Evolutionary conservation across 2,888 invertebrate genomes (phyloP), one percentile per base, ranked within the genome.

Genomic region (Drosophila barbarae): DNA sequence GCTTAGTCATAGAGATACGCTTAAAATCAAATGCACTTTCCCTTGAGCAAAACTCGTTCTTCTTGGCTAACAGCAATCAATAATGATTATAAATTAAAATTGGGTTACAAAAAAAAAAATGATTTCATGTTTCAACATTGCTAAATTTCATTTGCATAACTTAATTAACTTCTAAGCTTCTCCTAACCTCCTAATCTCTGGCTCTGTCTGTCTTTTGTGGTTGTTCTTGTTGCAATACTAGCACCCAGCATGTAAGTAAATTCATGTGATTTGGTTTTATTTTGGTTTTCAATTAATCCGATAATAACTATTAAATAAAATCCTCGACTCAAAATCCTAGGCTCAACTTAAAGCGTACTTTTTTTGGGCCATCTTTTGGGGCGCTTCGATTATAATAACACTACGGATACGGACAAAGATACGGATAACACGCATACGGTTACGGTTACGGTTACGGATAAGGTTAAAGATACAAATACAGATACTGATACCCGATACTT

Each of bases 161-260:
- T 69, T 46, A 63, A 55, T 69, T 46, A 18, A 12, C 2, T 23
- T 10, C 12, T 18, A 23, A 42, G 42, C 38, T 38, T 18, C 13
- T n/a, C 15, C 28, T 4, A 28, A 8, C 12, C 44, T 15, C 2
- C 44, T 18, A 18, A 18, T 12, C 28, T 28, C 15, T 9, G 21
- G 7, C 15, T n/a, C 34, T 36, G 8, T 50, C 47, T 38, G 28
- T 61, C 21, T 47, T 46, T 55, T 23, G 53, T 51, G 28, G 13
- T 47, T 69, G 26, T 26, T 18, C 18, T 18, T 73, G 63, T 77
- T 74, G 81, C 73, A 77, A 72, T 72, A 66, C 30, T 82, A 85
- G 85, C 85, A 85, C 79, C 85, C 83, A 84, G 77, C 83, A 82
- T 50, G 63, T 77, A 71, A 83, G 77, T 85, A 77, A 79, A 85